Evolutionary conservation across 2,888 invertebrate species (phyloP).

Genomic region (Cheilosia urbana): DNA sequence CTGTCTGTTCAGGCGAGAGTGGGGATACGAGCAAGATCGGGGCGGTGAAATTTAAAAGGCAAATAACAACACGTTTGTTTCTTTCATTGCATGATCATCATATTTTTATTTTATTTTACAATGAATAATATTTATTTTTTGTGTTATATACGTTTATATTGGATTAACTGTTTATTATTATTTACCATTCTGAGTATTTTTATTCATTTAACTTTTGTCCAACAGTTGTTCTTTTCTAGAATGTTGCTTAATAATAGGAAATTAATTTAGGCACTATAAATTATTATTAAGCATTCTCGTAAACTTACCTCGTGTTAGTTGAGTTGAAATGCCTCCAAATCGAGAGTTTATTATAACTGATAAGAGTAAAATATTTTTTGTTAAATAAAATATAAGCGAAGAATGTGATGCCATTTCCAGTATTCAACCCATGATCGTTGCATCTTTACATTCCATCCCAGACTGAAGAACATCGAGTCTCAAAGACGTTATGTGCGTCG

Average conservation of each 20-base stretch:
- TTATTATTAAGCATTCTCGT: neutral
- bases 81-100: conserved; percentile 46
- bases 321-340: conserved; percentile 31
- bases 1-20: too few species aligned
- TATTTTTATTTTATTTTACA: conserved; percentile 71
- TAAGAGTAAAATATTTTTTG: conserved; percentile 35
- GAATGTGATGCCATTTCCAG: conserved; percentile 36
- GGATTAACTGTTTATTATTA: conserved; percentile 55
- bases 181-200: conserved; percentile 51
- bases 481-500: conserved; percentile 71
- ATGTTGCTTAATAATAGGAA: conserved; percentile 42
- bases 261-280: neutral
- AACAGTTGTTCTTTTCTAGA: conserved; percentile 20
- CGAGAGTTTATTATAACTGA: conserved; percentile 23
- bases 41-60: too few species aligned
- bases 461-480: conserved; percentile 25
- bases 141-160: conserved; percentile 31
- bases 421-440: conserved; percentile 32
- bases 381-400: conserved; percentile 47
- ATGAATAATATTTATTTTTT: conserved; percentile 51
- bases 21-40: too few species aligned
- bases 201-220: conserved; percentile 18
- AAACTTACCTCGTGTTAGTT: conserved; percentile 49
- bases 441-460: conserved; percentile 35
- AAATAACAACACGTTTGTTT: neutral